Conservation (phyloP, 2,797 vertebrate species). For the Cheirogaleus major region DNA sequence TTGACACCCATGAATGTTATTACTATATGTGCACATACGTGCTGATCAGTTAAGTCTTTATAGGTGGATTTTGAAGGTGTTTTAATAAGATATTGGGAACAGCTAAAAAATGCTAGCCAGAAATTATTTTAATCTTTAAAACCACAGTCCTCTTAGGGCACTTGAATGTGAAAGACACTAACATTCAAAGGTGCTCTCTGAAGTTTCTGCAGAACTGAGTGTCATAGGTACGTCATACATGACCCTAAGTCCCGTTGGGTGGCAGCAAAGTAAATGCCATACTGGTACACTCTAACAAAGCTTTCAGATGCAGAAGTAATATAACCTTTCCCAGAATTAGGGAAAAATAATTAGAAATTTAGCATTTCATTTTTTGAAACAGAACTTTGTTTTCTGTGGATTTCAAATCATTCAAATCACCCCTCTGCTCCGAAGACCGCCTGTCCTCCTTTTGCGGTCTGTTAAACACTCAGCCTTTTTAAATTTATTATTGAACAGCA, state of each 20-base stretch:
- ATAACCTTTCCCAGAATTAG: neutral
- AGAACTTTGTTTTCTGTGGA: neutral
- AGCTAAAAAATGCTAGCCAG: neutral
- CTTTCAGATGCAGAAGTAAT: neutral
- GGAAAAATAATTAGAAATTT: neutral
- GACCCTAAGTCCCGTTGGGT: too few species aligned
- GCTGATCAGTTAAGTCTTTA: neutral
- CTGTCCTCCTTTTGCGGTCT: neutral
- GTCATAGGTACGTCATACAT: too few species aligned
- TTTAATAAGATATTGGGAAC: neutral
- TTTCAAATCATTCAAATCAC: neutral
- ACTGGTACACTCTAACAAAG: neutral
- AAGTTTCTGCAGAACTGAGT: neutral
- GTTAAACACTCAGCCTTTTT: neutral
- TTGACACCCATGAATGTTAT: too few species aligned
- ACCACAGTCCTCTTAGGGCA: neutral
- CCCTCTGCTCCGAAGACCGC: neutral
- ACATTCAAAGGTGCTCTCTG: neutral
- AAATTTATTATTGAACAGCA: neutral
- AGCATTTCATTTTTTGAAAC: neutral
- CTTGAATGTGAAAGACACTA: neutral
- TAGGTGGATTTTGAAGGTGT: neutral
- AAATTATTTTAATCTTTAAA: slow-evolving; percentile 40
- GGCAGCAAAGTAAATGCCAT: neutral
- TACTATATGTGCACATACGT: too few species aligned